Evolutionary conservation across 2,888 invertebrate species (phyloP), one percentile per base, ranked within the genome.

Genomic region (Acrobasis repandana): DNA sequence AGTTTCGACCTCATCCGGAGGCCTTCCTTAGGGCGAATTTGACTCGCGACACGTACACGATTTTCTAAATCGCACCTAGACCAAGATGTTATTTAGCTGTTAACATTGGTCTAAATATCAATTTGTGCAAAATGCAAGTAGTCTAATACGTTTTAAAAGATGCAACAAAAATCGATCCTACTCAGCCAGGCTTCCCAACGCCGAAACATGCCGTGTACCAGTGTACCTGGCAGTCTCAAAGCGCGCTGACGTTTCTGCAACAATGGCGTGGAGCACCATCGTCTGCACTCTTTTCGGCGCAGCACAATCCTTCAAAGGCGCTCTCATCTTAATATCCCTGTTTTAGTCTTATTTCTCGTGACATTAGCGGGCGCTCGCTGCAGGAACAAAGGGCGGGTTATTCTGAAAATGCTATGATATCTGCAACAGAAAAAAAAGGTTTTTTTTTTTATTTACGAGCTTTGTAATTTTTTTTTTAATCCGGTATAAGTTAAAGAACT

Each of bases 281-380:
- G 76, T 80, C 79, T 81, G 69, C 73, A 81, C 84, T 85, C 87
- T 85, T 88, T 88, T 86, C 72, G 85, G 85, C 79, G 72, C 76
- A 73, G 71, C 66, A 75, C 75, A 77, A 82, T 81, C 77, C 85
- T 82, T 89, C 86, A 89, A 89, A 90, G 84, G 83, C 79, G 67
- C 88, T 87, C 87, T 87, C 85, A 83, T 88, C 90, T 89, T 90
- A 88, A 88, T 89, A 89, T 85, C 77, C 83, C 80, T 81, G 85
- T 89, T 90, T 88, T 87, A 86, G 82, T 86, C 88, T 90, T 89
- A 89, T 90, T 90, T 88, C 78, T 81, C 77, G 83, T 85, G 85
- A 86, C 88, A 86, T 87, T 87, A 88, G 79, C 80, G 76, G 79
- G 75, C 75, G 72, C 77, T 76, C 72, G 71, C 57, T 68, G 66